Evolutionary conservation across 2,113 vertebrate genomes (phyloP).

Genomic region (Nothoprocta pentlandii): DNA sequence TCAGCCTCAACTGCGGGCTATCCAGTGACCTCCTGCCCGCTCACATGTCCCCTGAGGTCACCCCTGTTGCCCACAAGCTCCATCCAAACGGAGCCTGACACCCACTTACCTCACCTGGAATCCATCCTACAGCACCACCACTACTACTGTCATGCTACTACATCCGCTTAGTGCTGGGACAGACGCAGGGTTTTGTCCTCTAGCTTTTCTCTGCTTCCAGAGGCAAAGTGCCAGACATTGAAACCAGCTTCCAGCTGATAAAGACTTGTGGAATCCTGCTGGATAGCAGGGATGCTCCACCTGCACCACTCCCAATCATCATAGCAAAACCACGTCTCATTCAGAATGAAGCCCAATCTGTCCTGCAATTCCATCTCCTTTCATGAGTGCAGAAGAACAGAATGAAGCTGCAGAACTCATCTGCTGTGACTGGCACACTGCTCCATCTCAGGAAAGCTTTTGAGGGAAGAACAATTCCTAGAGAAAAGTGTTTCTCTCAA

Average conservation of each 20-base stretch:
- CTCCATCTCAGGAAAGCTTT: background rate
- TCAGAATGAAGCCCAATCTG: background rate
- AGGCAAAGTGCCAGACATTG: background rate
- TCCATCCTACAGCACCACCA: no score
- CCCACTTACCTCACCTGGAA: background rate
- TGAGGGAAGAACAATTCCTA: background rate
- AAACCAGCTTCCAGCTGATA: background rate
- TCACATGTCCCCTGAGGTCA: background rate
- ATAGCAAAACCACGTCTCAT: background rate
- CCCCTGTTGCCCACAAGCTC: background rate
- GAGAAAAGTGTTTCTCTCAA: background rate
- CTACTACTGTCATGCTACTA: no score
- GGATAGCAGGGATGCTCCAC: background rate
- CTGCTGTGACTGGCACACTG: background rate
- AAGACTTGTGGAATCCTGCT: background rate
- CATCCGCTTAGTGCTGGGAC: background rate
- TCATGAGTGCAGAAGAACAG: background rate
- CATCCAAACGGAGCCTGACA: background rate
- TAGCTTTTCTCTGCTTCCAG: background rate
- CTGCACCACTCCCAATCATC: background rate
- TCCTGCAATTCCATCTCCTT: background rate
- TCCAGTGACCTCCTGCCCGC: background rate
- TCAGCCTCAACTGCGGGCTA: background rate
- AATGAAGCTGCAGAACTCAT: background rate
- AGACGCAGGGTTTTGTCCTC: background rate